Evolutionary conservation across 2,113 vertebrate species (phyloP).

Genomic region (Empidonax alnorum): DNA sequence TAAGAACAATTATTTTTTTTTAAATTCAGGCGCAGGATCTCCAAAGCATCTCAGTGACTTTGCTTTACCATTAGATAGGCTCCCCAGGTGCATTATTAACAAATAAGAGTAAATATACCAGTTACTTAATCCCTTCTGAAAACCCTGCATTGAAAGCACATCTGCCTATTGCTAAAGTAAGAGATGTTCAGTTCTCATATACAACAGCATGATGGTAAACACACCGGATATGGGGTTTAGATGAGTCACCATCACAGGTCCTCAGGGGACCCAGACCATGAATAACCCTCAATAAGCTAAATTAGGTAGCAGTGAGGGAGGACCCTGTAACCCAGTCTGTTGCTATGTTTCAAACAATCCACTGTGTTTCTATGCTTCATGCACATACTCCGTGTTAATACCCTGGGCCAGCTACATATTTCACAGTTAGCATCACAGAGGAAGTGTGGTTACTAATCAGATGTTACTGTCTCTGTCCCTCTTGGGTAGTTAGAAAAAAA

Average conservation of each 20-base stretch:
- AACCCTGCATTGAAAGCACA: neutral
- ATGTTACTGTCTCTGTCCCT: constrained; percentile 24
- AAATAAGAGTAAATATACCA: neutral
- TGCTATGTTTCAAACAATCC: constrained; percentile 59
- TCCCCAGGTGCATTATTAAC: neutral
- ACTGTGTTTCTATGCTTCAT: constrained; percentile 35
- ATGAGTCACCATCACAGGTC: neutral
- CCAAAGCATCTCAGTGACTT: neutral
- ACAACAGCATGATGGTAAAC: neutral
- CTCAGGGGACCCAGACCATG: neutral
- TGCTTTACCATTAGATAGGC: neutral
- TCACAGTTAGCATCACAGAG: constrained; percentile 56
- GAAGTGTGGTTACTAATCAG: neutral
- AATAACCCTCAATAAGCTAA: constrained; percentile 26
- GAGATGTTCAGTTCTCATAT: neutral
- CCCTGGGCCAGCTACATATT: constrained; percentile 44
- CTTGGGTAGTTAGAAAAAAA: neutral
- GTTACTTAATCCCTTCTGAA: neutral
- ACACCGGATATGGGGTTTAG: neutral
- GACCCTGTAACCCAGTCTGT: neutral
- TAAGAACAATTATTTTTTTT: neutral
- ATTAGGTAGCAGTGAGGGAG: constrained; percentile 22
- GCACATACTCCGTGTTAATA: neutral
- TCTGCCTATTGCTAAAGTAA: neutral
- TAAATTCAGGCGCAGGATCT: neutral